Conservation (phyloP, 2,113 vertebrate genomes). For the Sphyrna mokarran region DNA sequence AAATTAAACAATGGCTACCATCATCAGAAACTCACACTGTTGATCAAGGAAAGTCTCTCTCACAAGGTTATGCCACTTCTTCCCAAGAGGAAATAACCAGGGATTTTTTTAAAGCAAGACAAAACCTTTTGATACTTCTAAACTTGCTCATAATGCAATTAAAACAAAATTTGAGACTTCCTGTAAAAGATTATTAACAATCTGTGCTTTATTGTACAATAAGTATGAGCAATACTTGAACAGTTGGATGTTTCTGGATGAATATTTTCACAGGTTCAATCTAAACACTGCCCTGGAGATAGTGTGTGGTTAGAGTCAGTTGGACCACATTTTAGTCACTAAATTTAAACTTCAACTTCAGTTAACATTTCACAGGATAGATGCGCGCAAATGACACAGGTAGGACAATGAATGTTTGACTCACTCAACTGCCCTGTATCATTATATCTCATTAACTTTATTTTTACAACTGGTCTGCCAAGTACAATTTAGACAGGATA, state of each 20-base stretch:
- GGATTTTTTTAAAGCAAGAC: background rate
- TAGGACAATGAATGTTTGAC: background rate
- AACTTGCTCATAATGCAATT: background rate
- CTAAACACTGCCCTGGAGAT: background rate
- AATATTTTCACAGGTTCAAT: background rate
- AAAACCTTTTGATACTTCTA: background rate
- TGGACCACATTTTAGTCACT: background rate
- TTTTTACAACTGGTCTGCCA: background rate
- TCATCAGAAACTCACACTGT: background rate
- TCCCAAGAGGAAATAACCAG: constrained; percentile 8
- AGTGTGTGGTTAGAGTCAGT: background rate
- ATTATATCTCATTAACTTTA: background rate
- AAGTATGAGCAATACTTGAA: background rate
- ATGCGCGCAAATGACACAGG: background rate
- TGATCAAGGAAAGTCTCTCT: background rate
- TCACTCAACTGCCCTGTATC: background rate
- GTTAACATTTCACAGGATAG: background rate
- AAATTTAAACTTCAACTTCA: background rate
- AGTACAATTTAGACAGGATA: background rate
- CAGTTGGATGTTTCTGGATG: background rate
- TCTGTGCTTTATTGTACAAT: background rate
- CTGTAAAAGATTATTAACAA: background rate
- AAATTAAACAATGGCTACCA: background rate
- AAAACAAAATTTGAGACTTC: background rate
- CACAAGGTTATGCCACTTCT: too few species aligned